Evolutionary conservation across 2,888 invertebrate species (phyloP).

Genomic region (Anodontia alba): DNA sequence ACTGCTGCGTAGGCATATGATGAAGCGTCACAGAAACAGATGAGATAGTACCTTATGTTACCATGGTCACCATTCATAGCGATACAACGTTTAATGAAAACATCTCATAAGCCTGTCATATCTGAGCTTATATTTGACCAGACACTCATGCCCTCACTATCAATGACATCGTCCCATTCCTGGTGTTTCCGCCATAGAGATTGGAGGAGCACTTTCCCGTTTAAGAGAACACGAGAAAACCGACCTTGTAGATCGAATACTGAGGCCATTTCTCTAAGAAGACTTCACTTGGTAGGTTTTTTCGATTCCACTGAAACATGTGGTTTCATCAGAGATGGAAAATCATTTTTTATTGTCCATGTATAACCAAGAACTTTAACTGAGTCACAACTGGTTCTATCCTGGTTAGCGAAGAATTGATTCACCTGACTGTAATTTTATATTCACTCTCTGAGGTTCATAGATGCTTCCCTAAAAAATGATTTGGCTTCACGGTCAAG

Average conservation of each 20-base stretch:
- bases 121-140: conserved; percentile 5
- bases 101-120: not conserved
- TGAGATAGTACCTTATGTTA: conserved; percentile 9
- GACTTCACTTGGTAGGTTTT: not conserved
- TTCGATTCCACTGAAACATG: not conserved
- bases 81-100: conserved; percentile 9
- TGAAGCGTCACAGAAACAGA: conserved; percentile 35
- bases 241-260: not conserved
- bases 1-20: not conserved
- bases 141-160: not conserved
- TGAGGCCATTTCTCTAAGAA: not conserved
- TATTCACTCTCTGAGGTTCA: conserved; percentile 45
- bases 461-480: conserved; percentile 32
- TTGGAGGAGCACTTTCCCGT: conserved; percentile 26
- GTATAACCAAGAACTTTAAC: conserved; percentile 28
- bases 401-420: too few relatives aligned
- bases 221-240: not conserved
- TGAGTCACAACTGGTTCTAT: not conserved
- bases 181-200: conserved; percentile 17
- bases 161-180: conserved; percentile 26
- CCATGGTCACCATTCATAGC: not conserved
- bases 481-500: conserved; percentile 28
- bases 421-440: conserved; percentile 21
- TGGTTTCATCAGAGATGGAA: not conserved
- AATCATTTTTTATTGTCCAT: conserved; percentile 27